phyloP scores from a whole-genome alignment of 37 sponge, comb jelly and placozoan genomes.

The Spongilla lacustris region DNA sequence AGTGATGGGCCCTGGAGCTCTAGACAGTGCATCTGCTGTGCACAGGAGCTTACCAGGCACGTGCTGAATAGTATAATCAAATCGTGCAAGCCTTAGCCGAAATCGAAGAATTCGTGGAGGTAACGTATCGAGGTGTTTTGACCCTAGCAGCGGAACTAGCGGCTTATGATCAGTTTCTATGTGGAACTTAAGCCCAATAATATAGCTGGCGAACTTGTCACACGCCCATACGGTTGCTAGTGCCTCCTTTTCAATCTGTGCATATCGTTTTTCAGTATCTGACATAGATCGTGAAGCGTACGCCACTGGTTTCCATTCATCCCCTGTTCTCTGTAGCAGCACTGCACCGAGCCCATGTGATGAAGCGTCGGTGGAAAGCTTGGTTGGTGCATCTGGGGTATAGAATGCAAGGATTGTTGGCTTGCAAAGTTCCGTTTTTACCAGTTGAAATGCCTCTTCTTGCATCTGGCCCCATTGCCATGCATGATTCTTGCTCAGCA shows the following conservation, averaged over 20 bases:
- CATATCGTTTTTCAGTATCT: constrained; percentile 34
- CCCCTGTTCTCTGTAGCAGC: constrained; percentile 6
- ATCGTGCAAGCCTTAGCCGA: constrained; percentile 31
- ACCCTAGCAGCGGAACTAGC: constrained; percentile 32
- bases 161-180: constrained; percentile 61
- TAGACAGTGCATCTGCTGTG: constrained; percentile 6
- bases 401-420: constrained; percentile 46
- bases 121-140: constrained; percentile 27
- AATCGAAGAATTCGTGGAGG: constrained; percentile 42
- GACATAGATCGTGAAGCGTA: constrained; percentile 54
- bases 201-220: constrained; percentile 34
- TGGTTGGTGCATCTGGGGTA: constrained; percentile 16
- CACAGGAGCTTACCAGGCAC: constrained; percentile 28
- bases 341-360: constrained; percentile 46
- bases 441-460: constrained; percentile 15
- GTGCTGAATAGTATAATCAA: constrained; percentile 34
- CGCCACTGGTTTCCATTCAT: constrained; percentile 45
- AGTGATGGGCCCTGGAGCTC: background rate
- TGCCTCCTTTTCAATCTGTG: constrained; percentile 58
- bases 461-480: constrained; percentile 40
- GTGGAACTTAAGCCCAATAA: constrained; percentile 18
- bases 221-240: constrained; percentile 34
- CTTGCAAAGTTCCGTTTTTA: constrained; percentile 34
- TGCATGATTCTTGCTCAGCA: constrained; percentile 24
- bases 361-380: constrained; percentile 50